phyloP scores from a whole-genome alignment of 2,797 vertebrate species.

The Oreonectes daqikongensis region DNA sequence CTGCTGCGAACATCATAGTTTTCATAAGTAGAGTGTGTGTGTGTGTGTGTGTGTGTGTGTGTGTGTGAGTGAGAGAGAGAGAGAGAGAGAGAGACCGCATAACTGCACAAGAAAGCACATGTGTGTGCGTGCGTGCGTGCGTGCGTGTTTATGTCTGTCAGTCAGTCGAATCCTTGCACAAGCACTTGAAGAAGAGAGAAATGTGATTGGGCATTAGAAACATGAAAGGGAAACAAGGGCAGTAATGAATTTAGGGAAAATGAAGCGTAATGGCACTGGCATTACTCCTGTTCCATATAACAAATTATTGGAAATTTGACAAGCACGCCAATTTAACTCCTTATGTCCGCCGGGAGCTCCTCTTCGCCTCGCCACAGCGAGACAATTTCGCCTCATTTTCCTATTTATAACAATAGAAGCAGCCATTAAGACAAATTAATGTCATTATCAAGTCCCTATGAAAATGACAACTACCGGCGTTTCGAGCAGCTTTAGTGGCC shows the following conservation, averaged over 20 bases:
- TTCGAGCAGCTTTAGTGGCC: slow-evolving; percentile 98
- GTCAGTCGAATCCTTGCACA: slow-evolving; percentile 86
- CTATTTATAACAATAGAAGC: slow-evolving; percentile 99
- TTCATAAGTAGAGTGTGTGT: slow-evolving; percentile 58
- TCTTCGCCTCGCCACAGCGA: slow-evolving; percentile 97
- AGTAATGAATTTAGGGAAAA: slow-evolving; percentile 99
- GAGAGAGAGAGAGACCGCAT: too few relatives aligned
- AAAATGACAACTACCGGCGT: slow-evolving; percentile 99
- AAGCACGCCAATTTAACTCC: slow-evolving; percentile 99
- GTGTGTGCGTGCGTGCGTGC: slow-evolving; percentile 62
- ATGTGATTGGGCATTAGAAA: slow-evolving; percentile 93
- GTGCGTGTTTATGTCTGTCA: slow-evolving; percentile 72
- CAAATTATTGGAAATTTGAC: slow-evolving; percentile 99
- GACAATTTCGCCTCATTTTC: slow-evolving; percentile 99
- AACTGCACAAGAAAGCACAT: too few relatives aligned
- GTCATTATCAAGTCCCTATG: slow-evolving; percentile 99
- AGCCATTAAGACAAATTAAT: slow-evolving; percentile 99
- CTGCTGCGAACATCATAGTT: not conserved
- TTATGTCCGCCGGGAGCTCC: slow-evolving; percentile 92
- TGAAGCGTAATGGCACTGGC: slow-evolving; percentile 99
- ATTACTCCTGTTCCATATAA: slow-evolving; percentile 99
- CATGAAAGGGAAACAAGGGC: slow-evolving; percentile 99
- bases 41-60: slow-evolving; percentile 62
- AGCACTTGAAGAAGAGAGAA: slow-evolving; percentile 94
- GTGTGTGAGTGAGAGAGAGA: slow-evolving; percentile 71